Evolutionary conservation across 2,797 vertebrate genomes (phyloP), one percentile per base, ranked within the genome.

Genomic region (Poecilia velifera): DNA sequence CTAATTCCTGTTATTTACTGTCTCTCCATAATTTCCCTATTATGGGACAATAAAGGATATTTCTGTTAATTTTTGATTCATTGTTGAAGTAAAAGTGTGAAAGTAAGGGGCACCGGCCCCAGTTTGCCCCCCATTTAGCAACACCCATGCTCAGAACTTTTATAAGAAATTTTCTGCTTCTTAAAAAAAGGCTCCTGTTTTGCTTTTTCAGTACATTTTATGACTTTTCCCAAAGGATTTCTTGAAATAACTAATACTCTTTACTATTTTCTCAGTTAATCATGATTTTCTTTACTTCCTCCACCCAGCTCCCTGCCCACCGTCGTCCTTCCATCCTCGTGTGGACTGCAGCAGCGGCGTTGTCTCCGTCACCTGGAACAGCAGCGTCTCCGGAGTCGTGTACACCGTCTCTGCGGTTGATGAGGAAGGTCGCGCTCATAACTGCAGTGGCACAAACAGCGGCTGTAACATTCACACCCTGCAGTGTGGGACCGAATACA

Each of bases 281-380:
- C 34, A 68, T 76, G 43, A 59, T 20, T 25, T 83, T 6, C 68
- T 62, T 62, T 76, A 47, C 59, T 13, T 1, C n/a, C 59, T 64
- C 47, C 64, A 46, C 59, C 53, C 82, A 96, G 96, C 96, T 70
- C 95, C 96, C 0, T 96, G 96, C 75, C 91, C 95, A 49, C 94
- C 87, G 20, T 28, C 66, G 0, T 72, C 79, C 41, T 91, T 95
- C 62, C 51, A 31, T 0, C 39, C 89, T 3, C 0, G 14, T 0
- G 72, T 96, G 75, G 57, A 94, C 89, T 96, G 96, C 49, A 3
- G 25, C 66, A 91, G 79, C 0, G 90, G 92, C 12, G 46, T 89
- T 9, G 76, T 91, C 3, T 91, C 84, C 0, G 89, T 97, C 2
- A 86, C 84, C 71, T 97, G 96, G 96, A 77, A 71, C 66, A 49